These are phyloP conservation scores for Myrmophylax atrothorax DNA, from an alignment of 2,113 vertebrate genomes.

Conservation along the genomic window DNA sequence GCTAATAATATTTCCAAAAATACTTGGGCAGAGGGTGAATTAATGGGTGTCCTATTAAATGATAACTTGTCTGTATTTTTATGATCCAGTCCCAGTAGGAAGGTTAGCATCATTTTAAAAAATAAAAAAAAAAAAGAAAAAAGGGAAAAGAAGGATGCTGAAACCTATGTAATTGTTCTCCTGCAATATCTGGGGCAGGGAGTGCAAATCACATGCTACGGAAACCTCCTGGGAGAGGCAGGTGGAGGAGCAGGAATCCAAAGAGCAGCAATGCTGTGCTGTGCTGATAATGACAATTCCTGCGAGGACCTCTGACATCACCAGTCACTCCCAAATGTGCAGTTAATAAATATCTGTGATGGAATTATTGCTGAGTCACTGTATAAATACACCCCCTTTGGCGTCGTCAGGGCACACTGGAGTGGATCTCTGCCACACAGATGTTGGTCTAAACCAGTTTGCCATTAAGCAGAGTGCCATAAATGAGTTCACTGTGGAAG, in stretches of 20 bases:
- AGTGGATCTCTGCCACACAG: accelerated
- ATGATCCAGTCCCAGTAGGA: neutral
- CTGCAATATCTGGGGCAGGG: conserved; percentile 14
- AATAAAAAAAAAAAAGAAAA: neutral
- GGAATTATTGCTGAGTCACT: neutral
- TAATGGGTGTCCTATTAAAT: neutral
- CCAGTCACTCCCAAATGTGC: neutral
- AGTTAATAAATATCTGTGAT: neutral
- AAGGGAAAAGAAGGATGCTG: neutral
- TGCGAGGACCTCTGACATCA: neutral
- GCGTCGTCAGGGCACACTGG: neutral
- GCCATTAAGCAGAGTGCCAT: neutral
- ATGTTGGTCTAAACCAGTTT: neutral
- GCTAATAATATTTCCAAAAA: conserved; percentile 36
- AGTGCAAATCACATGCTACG: neutral
- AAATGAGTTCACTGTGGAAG: neutral
- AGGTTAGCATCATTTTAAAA: neutral
- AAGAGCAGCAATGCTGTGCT: neutral
- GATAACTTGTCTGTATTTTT: neutral
- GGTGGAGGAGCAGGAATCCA: neutral
- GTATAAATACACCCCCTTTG: accelerated
- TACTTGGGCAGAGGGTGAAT: neutral
- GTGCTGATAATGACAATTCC: accelerated
- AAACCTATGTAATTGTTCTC: neutral
- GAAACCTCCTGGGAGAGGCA: neutral